phyloP scores from a whole-genome alignment of 2,113 vertebrate genomes.

The Pontoporia blainvillei region DNA sequence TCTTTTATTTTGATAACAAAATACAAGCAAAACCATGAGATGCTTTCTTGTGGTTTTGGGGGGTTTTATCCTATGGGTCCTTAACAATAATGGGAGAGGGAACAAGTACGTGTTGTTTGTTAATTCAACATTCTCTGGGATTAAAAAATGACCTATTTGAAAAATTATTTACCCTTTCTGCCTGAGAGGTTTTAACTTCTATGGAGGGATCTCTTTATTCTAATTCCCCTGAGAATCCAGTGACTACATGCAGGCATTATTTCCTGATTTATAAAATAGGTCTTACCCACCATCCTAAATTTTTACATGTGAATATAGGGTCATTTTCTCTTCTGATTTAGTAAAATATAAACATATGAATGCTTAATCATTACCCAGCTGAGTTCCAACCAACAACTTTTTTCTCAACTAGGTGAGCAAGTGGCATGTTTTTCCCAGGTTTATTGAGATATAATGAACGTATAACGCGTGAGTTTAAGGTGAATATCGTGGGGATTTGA shows the following conservation, averaged over 20 bases:
- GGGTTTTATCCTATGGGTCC: not conserved
- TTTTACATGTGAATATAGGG: not conserved
- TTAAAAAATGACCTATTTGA: not conserved
- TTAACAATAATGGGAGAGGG: not conserved
- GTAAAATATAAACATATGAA: conserved; percentile 7
- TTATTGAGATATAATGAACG: not conserved
- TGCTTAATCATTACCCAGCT: not conserved
- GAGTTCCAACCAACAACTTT: not conserved
- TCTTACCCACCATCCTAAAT: not conserved
- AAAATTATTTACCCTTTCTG: not conserved
- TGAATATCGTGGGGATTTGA: not conserved
- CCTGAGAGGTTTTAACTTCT: not conserved
- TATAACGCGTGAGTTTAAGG: not conserved
- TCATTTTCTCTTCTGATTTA: not conserved
- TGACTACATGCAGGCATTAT: not conserved
- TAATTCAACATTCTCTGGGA: not conserved
- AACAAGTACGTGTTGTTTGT: not conserved
- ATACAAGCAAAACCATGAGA: not conserved
- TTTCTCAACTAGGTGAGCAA: not conserved
- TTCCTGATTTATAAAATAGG: not conserved
- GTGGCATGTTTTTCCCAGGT: not conserved
- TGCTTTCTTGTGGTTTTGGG: not conserved
- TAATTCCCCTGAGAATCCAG: not conserved
- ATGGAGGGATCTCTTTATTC: not conserved
- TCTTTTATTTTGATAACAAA: not conserved